phyloP scores from a whole-genome alignment of 2,797 vertebrate species.

The Cirrhinus molitorella region DNA sequence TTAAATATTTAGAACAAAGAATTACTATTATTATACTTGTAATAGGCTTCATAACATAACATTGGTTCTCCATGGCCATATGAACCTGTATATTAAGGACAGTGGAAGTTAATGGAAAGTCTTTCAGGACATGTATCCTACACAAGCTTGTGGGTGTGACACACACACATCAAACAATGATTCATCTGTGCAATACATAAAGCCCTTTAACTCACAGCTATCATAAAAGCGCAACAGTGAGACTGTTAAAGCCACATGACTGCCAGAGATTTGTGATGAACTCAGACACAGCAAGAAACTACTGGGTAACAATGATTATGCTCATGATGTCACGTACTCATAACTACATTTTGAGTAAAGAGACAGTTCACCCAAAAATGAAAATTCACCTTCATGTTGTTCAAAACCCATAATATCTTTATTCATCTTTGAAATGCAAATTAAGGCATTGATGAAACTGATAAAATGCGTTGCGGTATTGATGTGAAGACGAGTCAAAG shows the following conservation, averaged over 20 bases:
- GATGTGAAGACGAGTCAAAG: no score
- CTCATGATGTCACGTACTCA: neutral
- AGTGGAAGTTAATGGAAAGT: neutral
- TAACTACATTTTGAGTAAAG: neutral
- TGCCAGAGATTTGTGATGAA: neutral
- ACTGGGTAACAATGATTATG: neutral
- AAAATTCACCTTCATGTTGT: no score
- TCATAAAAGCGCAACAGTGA: constrained; percentile 16
- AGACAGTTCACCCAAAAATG: no score
- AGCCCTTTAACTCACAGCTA: neutral
- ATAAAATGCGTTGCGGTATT: no score
- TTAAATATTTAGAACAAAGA: neutral
- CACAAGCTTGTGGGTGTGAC: constrained; percentile 25
- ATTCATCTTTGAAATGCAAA: no score
- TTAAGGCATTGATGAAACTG: no score
- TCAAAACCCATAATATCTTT: no score
- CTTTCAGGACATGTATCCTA: neutral
- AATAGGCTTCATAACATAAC: neutral
- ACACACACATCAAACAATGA: constrained; percentile 25
- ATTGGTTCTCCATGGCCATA: neutral
- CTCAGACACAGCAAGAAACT: neutral
- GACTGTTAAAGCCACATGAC: neutral
- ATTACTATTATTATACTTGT: neutral
- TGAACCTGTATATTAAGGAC: neutral
- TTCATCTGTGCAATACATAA: neutral